These are phyloP conservation scores for Noctua janthina DNA, from an alignment of 2,888 invertebrate species.

Conservation along the genomic window DNA sequence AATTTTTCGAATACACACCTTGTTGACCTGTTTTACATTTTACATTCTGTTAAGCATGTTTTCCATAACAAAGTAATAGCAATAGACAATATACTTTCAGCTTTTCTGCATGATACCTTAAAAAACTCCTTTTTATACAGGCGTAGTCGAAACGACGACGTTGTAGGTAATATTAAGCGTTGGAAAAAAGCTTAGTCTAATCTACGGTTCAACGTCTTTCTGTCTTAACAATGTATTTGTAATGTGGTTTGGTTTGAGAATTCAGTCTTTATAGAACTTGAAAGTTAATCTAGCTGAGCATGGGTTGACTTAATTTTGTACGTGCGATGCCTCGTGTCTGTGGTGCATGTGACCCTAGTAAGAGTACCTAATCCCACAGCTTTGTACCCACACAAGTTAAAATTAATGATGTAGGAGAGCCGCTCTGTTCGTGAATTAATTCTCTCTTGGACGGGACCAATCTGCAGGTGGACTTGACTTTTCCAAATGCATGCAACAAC, in stretches of 20 bases:
- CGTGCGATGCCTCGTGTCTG: slow-evolving; percentile 4
- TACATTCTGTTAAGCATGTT: neutral
- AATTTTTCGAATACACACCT: neutral
- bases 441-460: slow-evolving; percentile 17
- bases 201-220: neutral
- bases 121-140: neutral
- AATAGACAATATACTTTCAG: neutral
- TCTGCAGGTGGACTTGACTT: slow-evolving; percentile 34
- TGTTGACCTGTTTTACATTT: slow-evolving; percentile 2
- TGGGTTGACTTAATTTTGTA: slow-evolving; percentile 5
- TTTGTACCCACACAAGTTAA: slow-evolving; percentile 25
- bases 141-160: neutral
- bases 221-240: neutral
- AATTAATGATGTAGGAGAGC: slow-evolving; percentile 33
- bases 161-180: neutral
- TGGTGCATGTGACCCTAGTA: slow-evolving; percentile 2
- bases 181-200: neutral
- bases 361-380: slow-evolving; percentile 7
- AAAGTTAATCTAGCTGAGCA: neutral
- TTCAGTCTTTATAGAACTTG: neutral
- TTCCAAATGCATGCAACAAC: slow-evolving; percentile 9
- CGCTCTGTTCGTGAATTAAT: slow-evolving; percentile 28
- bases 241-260: neutral
- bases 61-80: neutral
- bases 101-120: neutral